These are phyloP conservation scores for Crocodylus rhombifer DNA, from an alignment of 2,797 vertebrate genomes.

Conservation along the genomic window DNA sequence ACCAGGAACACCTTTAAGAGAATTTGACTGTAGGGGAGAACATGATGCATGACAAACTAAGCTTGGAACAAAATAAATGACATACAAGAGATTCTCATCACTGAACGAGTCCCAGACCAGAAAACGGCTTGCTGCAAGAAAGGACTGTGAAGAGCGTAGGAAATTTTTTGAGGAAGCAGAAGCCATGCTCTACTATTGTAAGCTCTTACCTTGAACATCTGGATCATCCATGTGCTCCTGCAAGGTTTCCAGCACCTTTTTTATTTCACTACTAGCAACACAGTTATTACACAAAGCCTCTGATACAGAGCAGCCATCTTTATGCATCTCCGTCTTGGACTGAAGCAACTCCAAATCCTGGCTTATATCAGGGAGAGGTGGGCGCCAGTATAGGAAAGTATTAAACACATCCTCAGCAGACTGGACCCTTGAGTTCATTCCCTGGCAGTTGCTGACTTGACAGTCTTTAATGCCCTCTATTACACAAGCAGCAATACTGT, in stretches of 20 bases:
- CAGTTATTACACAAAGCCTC: conserved; percentile 37
- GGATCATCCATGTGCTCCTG: conserved; percentile 90
- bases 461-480: conserved; percentile 52
- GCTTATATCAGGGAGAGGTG: conserved; percentile 91
- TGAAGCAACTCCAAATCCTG: conserved; percentile 88
- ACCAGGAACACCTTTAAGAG: not conserved
- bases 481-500: conserved; percentile 54
- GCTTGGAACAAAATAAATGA: not conserved
- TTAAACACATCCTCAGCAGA: conserved; percentile 83
- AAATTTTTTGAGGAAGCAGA: not conserved
- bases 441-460: conserved; percentile 39
- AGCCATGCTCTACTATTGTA: fast-evolving
- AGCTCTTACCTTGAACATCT: conserved; percentile 88
- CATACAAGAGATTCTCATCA: not conserved
- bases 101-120: not conserved
- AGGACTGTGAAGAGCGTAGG: not conserved
- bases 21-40: not conserved
- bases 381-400: conserved; percentile 90
- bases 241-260: conserved; percentile 91
- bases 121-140: not conserved
- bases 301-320: conserved; percentile 3
- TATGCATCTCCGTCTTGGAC: conserved; percentile 68
- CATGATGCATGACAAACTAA: not conserved
- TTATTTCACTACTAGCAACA: conserved; percentile 88
- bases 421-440: conserved; percentile 19